Evolutionary conservation across 2,113 vertebrate species (phyloP).

Genomic region (Naja naja): DNA sequence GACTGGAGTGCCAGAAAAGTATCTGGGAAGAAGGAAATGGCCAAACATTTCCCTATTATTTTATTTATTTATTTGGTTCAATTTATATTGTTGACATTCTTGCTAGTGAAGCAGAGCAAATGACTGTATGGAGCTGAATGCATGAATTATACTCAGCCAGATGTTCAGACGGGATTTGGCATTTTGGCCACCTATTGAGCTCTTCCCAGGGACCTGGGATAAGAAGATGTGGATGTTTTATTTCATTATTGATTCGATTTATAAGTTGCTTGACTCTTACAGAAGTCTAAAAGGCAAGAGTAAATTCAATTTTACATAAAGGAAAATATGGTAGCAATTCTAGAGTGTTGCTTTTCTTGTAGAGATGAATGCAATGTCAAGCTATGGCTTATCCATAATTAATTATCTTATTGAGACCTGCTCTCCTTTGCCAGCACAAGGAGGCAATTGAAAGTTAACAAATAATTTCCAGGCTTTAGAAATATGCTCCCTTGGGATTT

Average conservation of each 20-base stretch:
- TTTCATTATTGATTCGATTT: neutral
- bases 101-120: neutral
- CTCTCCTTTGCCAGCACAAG: neutral
- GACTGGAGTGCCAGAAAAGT: neutral
- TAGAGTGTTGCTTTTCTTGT: neutral
- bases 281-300: neutral
- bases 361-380: neutral
- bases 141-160: neutral
- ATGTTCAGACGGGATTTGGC: too few relatives aligned
- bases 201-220: too few relatives aligned
- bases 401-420: neutral
- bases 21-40: neutral
- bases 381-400: neutral
- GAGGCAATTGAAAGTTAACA: neutral
- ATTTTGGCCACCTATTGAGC: too few relatives aligned
- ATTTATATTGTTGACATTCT: neutral
- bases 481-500: too few relatives aligned
- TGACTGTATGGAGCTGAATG: neutral
- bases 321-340: neutral
- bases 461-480: neutral
- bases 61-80: neutral
- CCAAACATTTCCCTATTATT: neutral
- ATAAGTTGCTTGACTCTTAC: neutral
- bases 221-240: neutral
- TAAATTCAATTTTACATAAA: neutral